Evolutionary conservation across 2,113 vertebrate species (phyloP), one percentile per base, ranked within the genome.

Genomic region (Willisornis vidua): DNA sequence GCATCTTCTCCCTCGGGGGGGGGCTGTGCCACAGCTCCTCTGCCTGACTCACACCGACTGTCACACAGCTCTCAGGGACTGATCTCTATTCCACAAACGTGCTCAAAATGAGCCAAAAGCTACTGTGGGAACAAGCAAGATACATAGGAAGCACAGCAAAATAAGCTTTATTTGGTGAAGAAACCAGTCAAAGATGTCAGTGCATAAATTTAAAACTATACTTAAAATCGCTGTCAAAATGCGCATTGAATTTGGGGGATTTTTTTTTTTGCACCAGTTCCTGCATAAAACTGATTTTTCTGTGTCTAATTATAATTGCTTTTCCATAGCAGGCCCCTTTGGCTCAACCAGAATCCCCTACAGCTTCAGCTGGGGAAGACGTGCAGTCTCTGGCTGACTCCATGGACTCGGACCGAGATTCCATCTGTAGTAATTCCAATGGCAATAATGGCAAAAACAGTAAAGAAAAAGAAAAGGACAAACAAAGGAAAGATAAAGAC

Each of bases 291-390:
- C 16, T 33, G 51, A 43, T 68, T 74, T 76, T 85, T 10, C 48
- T 35, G 29, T 89, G 46, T 94, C 73, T 63, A 71, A 93, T 87
- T 84, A 26, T 67, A 49, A 68, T 90, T 83, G 35, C 37, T 96
- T 94, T 95, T 90, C 51, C 61, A 61, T 77, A 90, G 67, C 97
- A 99, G 99, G 99, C 99, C 97, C 99, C 99, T 75, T 97, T 99
- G 96, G 99, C 99, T 95, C 99, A 99, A 97, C 99, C 99, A 8
- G 99, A 99, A 97, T 99, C 99, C 66, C 99, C 99, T 49, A 99
- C 99, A 12, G 99, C 99, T 66, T 99, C 99, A 2, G 99, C 99
- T 3, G 99, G 99, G 76, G 99, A 99, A 96, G 99, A 99, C 2
- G 99, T 99, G 85, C 99, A 99, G 98, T 99, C 99, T 87, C 98